These are phyloP conservation scores for Enhydra lutris DNA, from an alignment of 2,113 vertebrate species.

Conservation along the genomic window DNA sequence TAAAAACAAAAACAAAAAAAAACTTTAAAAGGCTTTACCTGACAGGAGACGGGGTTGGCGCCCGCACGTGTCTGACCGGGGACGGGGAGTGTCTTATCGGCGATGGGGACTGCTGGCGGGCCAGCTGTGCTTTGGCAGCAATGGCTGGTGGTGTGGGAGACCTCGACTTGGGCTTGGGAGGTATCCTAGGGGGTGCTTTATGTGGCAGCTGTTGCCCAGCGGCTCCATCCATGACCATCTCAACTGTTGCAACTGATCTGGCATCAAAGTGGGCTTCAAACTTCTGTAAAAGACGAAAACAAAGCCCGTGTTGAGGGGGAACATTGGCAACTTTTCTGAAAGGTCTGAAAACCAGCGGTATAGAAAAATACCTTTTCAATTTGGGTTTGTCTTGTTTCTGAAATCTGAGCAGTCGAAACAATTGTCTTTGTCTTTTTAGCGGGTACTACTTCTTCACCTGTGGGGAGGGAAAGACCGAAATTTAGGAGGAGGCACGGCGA, in stretches of 20 bases:
- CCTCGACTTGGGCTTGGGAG: conserved; percentile 92
- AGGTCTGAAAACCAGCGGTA: neutral
- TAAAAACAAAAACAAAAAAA: too few species aligned
- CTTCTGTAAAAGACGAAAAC: conserved; percentile 81
- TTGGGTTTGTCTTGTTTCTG: conserved; percentile 91
- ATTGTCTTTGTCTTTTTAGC: conserved; percentile 97
- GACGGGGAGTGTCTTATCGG: conserved; percentile 96
- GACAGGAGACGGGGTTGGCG: conserved; percentile 92
- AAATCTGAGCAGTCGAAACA: conserved; percentile 94
- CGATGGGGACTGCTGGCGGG: conserved; percentile 95
- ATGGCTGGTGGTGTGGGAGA: conserved; percentile 91
- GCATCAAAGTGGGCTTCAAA: conserved; percentile 93
- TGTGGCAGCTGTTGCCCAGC: conserved; percentile 91
- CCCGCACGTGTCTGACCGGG: conserved; percentile 95
- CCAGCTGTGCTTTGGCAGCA: conserved; percentile 86
- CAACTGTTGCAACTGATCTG: conserved; percentile 88
- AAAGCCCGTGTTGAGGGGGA: neutral
- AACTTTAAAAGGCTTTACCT: conserved; percentile 84
- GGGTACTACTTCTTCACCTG: conserved; percentile 96
- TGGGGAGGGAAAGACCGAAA: neutral
- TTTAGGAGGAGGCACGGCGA: neutral
- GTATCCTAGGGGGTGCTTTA: conserved; percentile 95
- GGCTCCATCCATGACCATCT: conserved; percentile 90
- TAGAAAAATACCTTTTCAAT: conserved; percentile 89
- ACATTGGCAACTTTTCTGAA: neutral